phyloP scores from a whole-genome alignment of 2,113 vertebrate genomes.

The Eptesicus fuscus region DNA sequence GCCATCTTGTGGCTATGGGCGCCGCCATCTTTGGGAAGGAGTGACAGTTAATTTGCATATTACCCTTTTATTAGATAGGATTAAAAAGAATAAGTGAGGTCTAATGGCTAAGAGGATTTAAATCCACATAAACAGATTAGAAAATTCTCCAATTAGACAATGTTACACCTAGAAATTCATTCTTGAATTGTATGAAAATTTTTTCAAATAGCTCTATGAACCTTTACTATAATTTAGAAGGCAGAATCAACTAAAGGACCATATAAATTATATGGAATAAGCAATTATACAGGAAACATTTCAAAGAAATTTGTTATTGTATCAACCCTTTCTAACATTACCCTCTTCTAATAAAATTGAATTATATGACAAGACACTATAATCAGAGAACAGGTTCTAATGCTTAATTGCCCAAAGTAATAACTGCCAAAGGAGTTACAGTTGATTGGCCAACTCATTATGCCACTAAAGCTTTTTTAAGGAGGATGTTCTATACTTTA shows the following conservation, averaged over 20 bases:
- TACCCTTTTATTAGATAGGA: no score
- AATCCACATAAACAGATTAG: neutral
- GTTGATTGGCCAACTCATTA: neutral
- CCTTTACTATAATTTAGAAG: slow-evolving; percentile 1
- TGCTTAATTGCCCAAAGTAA: neutral
- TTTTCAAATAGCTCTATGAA: slow-evolving; percentile 14
- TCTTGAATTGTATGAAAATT: neutral
- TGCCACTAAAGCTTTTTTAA: slow-evolving; percentile 17
- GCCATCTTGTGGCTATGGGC: no score
- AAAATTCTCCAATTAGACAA: slow-evolving; percentile 37
- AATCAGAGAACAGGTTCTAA: slow-evolving; percentile 10
- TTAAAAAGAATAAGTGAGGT: neutral
- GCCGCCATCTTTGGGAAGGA: no score
- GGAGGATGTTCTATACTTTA: neutral
- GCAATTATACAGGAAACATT: neutral
- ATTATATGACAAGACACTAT: neutral
- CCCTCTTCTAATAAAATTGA: slow-evolving; percentile 2
- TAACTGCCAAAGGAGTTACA: neutral
- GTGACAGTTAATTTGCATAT: no score
- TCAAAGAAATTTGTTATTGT: neutral
- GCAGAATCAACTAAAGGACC: neutral
- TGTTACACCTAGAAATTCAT: slow-evolving; percentile 24
- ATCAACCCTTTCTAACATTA: neutral
- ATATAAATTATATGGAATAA: neutral
- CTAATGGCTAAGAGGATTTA: neutral